Base-by-base conservation (phyloP, 2,888 invertebrate genomes). In the Leptinotarsa rubiginosa region DNA sequence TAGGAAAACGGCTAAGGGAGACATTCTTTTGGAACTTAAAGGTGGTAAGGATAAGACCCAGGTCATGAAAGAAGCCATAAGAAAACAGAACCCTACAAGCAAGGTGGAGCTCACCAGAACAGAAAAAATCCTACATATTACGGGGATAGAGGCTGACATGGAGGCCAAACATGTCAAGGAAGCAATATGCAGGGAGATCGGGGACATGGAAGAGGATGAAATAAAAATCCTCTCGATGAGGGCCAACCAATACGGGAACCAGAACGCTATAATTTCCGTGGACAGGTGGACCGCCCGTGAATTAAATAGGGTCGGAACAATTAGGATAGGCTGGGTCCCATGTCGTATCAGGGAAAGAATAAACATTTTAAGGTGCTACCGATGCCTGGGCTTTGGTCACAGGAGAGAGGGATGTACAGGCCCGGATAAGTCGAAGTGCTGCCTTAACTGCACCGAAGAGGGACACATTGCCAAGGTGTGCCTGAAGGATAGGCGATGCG, bases 381-480 rank as follows among this genome's bases (percentile, higher is more conserved):
- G 47, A 1, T 66, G 62, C 18, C n/a, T 20, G 20, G 62, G 50
- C 18, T 18, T 20, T 15, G 47, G 66, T 12, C 66, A 67, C 15
- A 52, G 20, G 50, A 52, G 1, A 25, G 52, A 49, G 7, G 16
- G 13, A n/a, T 67, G 67, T 10, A 22, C 3, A 1, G 52, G 52
- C 1, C 3, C 18, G 20, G 67, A 67, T 10, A 47, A n/a, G 1
- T 41, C 22, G 4, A n/a, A 12, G 22, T 3, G 4, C 22, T 67
- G 67, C 67, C n/a, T 16, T 3, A 67, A 67, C 13, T 67, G 67
- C 25, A 49, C 47, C 10, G 25, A 52, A 25, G 52, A n/a, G 2
- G 67, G n/a, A 10, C 67, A 67, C 52, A 18, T 13, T 5, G n/a
- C 47, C 2, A 49, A 50, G 7, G 67, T 7, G 49, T 50, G 67